Conservation (phyloP, 2,797 vertebrate species). For the Mormyrops attenuatus region DNA sequence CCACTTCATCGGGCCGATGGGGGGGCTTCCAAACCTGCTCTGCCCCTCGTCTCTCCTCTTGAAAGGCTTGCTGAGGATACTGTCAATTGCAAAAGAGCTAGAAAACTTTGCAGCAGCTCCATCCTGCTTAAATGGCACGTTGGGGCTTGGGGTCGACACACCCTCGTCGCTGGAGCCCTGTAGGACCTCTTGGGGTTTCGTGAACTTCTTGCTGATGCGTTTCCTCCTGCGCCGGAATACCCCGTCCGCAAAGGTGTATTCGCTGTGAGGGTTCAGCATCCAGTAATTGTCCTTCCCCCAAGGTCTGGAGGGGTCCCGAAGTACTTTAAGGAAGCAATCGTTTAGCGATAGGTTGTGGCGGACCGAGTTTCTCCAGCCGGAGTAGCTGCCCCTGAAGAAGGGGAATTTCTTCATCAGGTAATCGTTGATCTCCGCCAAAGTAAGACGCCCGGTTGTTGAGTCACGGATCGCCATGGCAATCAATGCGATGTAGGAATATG, state of each 20-base stretch:
- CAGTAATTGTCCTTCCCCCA: conserved; percentile 99
- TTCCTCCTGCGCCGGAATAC: conserved; percentile 89
- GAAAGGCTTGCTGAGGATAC: conserved; percentile 81
- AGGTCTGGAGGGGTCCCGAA: conserved; percentile 85
- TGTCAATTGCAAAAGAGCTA: conserved; percentile 90
- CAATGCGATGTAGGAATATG: conserved; percentile 92
- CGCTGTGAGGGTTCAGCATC: conserved; percentile 95
- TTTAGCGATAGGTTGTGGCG: conserved; percentile 88
- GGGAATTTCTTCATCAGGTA: conserved; percentile 93
- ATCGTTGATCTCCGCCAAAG: conserved; percentile 91
- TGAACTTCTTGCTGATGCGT: conserved; percentile 68
- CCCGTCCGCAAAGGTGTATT: conserved; percentile 94
- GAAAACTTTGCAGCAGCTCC: conserved; percentile 67
- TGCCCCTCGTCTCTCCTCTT: conserved; percentile 42
- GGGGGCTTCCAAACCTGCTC: conserved; percentile 10
- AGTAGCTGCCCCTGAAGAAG: conserved; percentile 92
- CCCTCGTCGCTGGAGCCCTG: conserved; percentile 28
- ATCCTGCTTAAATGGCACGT: conserved; percentile 30
- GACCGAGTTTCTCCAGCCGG: conserved; percentile 95
- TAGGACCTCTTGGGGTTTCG: conserved; percentile 35
- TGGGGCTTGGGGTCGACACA: conserved; percentile 11
- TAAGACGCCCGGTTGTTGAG: conserved; percentile 79
- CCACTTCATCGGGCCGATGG: conserved; percentile 40
- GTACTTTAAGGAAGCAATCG: conserved; percentile 87
- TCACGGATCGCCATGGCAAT: conserved; percentile 96